Evolutionary conservation across 2,113 vertebrate species (phyloP).

Genomic region (Heterochromis multidens): DNA sequence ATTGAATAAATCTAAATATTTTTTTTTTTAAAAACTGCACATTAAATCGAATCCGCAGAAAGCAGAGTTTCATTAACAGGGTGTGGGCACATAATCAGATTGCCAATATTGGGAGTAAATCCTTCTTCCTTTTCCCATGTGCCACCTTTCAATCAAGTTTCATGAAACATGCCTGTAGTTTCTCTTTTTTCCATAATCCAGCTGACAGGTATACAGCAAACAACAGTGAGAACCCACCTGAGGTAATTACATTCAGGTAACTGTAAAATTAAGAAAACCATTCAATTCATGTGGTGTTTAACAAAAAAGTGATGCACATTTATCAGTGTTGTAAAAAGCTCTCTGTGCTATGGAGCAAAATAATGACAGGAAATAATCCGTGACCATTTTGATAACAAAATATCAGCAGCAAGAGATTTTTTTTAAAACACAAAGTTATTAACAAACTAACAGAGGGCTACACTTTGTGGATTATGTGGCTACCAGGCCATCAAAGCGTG

Average conservation of each 20-base stretch:
- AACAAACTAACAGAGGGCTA: not conserved
- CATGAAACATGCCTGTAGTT: not conserved
- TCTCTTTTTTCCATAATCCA: not conserved
- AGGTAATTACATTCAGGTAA: not conserved
- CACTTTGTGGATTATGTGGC: not conserved
- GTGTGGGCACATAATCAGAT: not conserved
- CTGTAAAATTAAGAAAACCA: no score
- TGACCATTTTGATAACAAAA: not conserved
- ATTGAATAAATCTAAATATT: not conserved
- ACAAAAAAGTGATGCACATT: no score
- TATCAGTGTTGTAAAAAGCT: not conserved
- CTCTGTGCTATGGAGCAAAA: not conserved
- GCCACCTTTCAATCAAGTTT: not conserved
- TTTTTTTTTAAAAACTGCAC: not conserved
- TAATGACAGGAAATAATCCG: not conserved
- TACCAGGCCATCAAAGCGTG: not conserved
- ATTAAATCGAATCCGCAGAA: not conserved
- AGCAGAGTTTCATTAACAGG: not conserved
- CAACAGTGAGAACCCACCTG: not conserved
- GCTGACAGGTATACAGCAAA: not conserved
- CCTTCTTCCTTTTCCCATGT: not conserved
- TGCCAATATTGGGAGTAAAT: not conserved
- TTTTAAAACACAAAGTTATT: not conserved
- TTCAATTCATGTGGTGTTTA: no score
- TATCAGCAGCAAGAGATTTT: not conserved